A percentile compares a stretch with the other conserved stretches of the same genome.
Conservation (phyloP, 2,888 invertebrate genomes). For the Cryptocheilus praepositus region DNA sequence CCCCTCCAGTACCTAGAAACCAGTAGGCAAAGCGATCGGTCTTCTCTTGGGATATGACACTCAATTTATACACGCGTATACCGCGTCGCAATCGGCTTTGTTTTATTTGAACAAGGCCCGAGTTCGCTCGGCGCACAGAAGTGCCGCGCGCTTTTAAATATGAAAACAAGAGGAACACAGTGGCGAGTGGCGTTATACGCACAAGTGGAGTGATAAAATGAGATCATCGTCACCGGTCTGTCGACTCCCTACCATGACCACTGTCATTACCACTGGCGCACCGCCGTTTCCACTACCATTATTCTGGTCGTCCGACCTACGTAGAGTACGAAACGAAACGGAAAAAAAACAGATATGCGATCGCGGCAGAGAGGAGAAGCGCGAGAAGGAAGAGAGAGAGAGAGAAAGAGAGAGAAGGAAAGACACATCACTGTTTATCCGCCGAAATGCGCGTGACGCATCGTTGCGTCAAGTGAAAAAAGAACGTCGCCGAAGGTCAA, state of each 20-base stretch:
- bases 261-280: slow-evolving; percentile 25
- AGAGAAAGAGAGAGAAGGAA: slow-evolving; percentile 15
- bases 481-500: slow-evolving; percentile 40
- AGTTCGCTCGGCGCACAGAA: too few species aligned
- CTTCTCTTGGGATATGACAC: too few species aligned
- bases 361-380: slow-evolving; percentile 8
- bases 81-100: too few species aligned
- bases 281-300: slow-evolving; percentile 21
- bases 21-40: too few species aligned
- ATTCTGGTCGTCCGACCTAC: slow-evolving; percentile 23
- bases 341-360: not conserved
- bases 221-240: slow-evolving; percentile 64
- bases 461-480: slow-evolving; percentile 33
- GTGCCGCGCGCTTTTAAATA: slow-evolving; percentile 19
- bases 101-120: too few species aligned
- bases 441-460: slow-evolving; percentile 4
- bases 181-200: slow-evolving; percentile 43
- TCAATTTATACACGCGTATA: too few species aligned
- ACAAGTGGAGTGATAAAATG: slow-evolving; percentile 68
- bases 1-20: too few species aligned
- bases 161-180: slow-evolving; percentile 33
- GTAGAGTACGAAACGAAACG: slow-evolving; percentile 8
- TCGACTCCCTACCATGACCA: too few species aligned
- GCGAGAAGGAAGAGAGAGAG: slow-evolving; percentile 7
- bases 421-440: not conserved